Evolutionary conservation across 2,113 vertebrate species (phyloP), one percentile per base, ranked within the genome.

Genomic region (Engraulis encrasicolus): DNA sequence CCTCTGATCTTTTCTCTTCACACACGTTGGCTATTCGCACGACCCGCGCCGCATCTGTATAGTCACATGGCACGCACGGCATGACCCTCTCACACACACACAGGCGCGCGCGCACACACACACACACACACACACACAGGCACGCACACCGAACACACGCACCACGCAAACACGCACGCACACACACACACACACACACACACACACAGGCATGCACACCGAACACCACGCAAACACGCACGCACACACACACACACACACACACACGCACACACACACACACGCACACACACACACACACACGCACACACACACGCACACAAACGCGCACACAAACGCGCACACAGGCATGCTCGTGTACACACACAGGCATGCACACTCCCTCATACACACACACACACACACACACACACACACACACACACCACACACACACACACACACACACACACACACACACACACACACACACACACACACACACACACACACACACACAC

Each of bases 81-180:
- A 83, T 83, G 82, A 84, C 86, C 87, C 81, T 83, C 71, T 84
- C 78, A 17, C 66, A 14, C 23, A 31, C 58, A 31, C n/a, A 66
- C 58, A 66, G 7, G 15, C 58, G 31, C 23, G 2, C 7, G 34
- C 61, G 34, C 66, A 74, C 27, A 36, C 27, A 66, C 58, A 66
- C 23, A 31, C n/a, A 66, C 3, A 14, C 0, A 31, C 23, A 74
- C 23, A 74, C 27, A 15, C 58, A 61, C 58, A n/a, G 18, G 6
- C 52, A 58, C 19, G n/a, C 52, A 20, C 52, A 58, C 52, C n/a
- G n/a, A n/a, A 5, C 52, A 6, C 52, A 6, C 52, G n/a, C n/a
- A n/a, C n/a, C 58, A 31, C n/a, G 31, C 58, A 66, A 6, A 31
- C 58, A 66, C 23, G 2, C 7, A 71, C 61, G 34, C 66, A 74